These are phyloP conservation scores for Tenodera sinensis DNA, from an alignment of 2,888 invertebrate genomes.

Conservation along the genomic window DNA sequence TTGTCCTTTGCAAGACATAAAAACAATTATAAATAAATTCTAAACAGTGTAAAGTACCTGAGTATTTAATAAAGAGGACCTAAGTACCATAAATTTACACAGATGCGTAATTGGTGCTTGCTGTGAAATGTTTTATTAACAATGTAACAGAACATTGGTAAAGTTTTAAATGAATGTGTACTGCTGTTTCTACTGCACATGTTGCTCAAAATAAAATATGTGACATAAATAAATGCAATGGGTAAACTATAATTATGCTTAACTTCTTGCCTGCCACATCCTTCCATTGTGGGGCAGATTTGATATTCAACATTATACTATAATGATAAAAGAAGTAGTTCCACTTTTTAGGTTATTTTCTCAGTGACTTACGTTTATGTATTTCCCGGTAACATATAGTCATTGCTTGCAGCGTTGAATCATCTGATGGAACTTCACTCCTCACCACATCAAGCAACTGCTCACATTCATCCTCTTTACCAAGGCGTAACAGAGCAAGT, in stretches of 20 bases:
- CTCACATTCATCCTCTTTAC: conserved; percentile 76
- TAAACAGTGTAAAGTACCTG: too few species aligned
- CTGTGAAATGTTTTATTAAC: too few species aligned
- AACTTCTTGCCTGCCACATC: background rate
- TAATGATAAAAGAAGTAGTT: background rate
- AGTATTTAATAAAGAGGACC: too few species aligned
- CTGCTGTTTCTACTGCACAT: too few species aligned
- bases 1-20: too few species aligned
- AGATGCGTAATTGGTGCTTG: too few species aligned
- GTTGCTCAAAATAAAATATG: too few species aligned
- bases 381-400: conserved; percentile 92
- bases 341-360: background rate
- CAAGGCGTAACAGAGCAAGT: conserved; percentile 83
- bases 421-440: conserved; percentile 81
- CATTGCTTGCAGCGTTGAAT: conserved; percentile 91
- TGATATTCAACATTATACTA: background rate
- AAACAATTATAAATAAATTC: too few species aligned
- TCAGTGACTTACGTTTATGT: conserved; percentile 72
- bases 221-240: too few species aligned
- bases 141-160: too few species aligned
- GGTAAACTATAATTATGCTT: background rate
- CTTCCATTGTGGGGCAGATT: background rate
- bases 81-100: too few species aligned
- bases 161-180: too few species aligned
- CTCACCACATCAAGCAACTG: conserved; percentile 70